Evolutionary conservation across 2,113 vertebrate species (phyloP).

Genomic region (Ammospiza nelsoni): DNA sequence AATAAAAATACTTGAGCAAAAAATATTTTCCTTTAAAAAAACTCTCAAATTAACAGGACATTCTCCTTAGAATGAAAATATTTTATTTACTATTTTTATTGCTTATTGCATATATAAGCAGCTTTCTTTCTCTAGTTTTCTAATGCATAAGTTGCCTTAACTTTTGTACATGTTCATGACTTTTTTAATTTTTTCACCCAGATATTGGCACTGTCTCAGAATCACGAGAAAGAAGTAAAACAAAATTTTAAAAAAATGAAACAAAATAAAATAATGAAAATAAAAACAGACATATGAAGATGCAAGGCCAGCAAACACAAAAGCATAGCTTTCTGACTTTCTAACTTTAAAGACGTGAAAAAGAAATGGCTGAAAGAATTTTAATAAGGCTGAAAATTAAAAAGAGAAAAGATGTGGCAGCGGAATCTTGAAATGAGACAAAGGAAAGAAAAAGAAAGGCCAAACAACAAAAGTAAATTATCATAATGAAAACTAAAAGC

Average conservation of each 20-base stretch:
- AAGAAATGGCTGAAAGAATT: background rate
- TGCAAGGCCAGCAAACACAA: background rate
- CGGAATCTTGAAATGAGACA: background rate
- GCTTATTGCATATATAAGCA: background rate
- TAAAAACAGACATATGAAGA: background rate
- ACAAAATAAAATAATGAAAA: background rate
- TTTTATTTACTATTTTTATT: background rate
- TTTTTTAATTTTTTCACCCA: background rate
- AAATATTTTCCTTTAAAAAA: background rate
- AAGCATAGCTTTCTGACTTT: constrained; percentile 1
- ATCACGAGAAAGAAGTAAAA: background rate
- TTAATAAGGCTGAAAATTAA: background rate
- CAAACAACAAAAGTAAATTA: constrained; percentile 50
- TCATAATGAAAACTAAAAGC: constrained; percentile 43
- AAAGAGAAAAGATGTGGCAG: constrained; percentile 21
- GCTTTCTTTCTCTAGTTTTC: background rate
- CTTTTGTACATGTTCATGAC: background rate
- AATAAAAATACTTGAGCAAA: background rate
- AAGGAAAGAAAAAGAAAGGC: constrained; percentile 33
- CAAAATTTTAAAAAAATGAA: background rate
- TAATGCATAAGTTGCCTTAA: background rate
- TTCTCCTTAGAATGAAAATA: background rate
- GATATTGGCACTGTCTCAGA: background rate
- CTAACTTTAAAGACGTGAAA: background rate
- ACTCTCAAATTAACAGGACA: background rate